Percentiles rank a stretch among this genome's conserved stretches.
These are phyloP conservation scores for Drosophila lacicola DNA, from an alignment of 2,888 invertebrate species.

Conservation along the genomic window DNA sequence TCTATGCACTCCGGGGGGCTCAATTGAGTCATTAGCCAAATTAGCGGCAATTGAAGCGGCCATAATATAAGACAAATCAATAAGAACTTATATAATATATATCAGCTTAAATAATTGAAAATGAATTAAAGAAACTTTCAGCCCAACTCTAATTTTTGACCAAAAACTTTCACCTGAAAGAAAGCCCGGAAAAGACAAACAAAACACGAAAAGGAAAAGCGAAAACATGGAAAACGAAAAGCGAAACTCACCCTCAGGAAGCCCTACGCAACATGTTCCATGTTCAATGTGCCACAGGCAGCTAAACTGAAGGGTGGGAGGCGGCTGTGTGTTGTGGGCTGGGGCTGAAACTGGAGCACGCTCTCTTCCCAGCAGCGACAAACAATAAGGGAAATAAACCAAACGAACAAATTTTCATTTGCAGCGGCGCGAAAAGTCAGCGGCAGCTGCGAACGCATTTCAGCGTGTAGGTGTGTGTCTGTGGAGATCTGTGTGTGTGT, in stretches of 20 bases:
- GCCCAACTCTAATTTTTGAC: slow-evolving; percentile 1
- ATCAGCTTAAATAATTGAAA: slow-evolving; percentile 8
- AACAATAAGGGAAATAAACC: slow-evolving; percentile 45
- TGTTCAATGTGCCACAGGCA: slow-evolving; percentile 50
- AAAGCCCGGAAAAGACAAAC: slow-evolving; percentile 13
- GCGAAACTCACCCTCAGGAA: slow-evolving; percentile 46
- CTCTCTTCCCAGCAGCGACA: slow-evolving; percentile 19
- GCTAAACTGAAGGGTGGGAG: slow-evolving; percentile 5
- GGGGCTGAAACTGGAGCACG: slow-evolving; percentile 67
- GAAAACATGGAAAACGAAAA: slow-evolving; percentile 11
- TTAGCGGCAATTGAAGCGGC: slow-evolving; percentile 26
- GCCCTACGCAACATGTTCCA: slow-evolving; percentile 79
- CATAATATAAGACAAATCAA: slow-evolving; percentile 13
- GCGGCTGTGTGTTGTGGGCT: background rate
- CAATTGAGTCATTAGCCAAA: slow-evolving; percentile 48
- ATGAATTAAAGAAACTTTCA: slow-evolving; percentile 4
- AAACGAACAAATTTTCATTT: slow-evolving; percentile 58
- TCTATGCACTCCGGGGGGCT: slow-evolving; percentile 13
- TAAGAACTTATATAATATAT: slow-evolving; percentile 5
- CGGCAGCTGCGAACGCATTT: slow-evolving; percentile 12
- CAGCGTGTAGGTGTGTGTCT: background rate
- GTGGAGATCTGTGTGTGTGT: background rate
- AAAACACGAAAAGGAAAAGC: slow-evolving; percentile 10
- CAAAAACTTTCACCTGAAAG: slow-evolving; percentile 36
- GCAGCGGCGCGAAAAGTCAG: slow-evolving; percentile 31